Evolutionary conservation across 2,797 vertebrate genomes (phyloP).

Genomic region (Poeciliopsis gracilis): DNA sequence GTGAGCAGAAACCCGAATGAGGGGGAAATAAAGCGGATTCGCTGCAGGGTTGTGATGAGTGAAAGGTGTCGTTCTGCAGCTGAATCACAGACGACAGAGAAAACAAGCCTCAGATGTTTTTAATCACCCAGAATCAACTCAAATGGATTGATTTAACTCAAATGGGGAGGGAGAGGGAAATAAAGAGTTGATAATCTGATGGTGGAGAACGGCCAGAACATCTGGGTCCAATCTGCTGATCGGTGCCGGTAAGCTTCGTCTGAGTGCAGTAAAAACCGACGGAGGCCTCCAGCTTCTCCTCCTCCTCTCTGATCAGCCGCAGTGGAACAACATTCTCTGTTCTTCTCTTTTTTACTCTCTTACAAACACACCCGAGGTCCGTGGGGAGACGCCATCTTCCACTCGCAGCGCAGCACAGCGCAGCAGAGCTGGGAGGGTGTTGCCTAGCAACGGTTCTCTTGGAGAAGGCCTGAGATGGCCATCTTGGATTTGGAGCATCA

Average conservation of each 20-base stretch:
- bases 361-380: conserved; percentile 46
- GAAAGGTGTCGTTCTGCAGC: neutral
- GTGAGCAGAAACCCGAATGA: neutral
- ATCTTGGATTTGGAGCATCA: conserved; percentile 81
- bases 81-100: neutral
- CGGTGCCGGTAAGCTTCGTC: conserved; percentile 23
- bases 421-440: conserved; percentile 77
- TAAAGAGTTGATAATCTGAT: conserved; percentile 40
- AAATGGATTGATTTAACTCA: neutral
- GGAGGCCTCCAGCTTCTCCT: neutral
- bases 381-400: conserved; percentile 81
- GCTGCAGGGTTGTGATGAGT: neutral
- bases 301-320: conserved; percentile 50
- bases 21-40: too few relatives aligned
- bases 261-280: conserved; percentile 7
- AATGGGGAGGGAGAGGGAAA: neutral
- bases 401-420: conserved; percentile 65
- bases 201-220: conserved; percentile 58
- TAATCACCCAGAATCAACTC: neutral
- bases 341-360: conserved; percentile 25
- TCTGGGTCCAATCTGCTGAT: conserved; percentile 72
- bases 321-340: conserved; percentile 60
- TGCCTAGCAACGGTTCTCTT: conserved; percentile 80
- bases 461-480: conserved; percentile 72
- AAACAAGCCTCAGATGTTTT: neutral